Base-by-base conservation (phyloP, 92 coral and sea anemone genomes). In the Diadumene lineata region DNA sequence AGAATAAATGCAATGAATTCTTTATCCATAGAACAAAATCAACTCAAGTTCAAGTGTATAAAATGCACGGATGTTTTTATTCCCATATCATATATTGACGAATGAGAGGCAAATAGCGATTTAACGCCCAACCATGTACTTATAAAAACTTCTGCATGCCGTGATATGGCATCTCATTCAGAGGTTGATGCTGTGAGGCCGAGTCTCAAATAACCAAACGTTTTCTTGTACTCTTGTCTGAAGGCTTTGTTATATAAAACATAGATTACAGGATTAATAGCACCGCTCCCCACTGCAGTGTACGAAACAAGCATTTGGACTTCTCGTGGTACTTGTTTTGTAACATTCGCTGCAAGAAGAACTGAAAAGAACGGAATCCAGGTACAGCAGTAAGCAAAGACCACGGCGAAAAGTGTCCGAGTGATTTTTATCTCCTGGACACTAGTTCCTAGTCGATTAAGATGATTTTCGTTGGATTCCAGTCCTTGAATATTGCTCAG, bases 341-440 rank as follows among this genome's bases (percentile, higher is more conserved):
- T 0, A 0, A 28, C 0, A 17, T 73, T 73, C 4, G 68, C 21
- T 1, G 56, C 13, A 15, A 73, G 27, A n/a, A 34, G 7, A 13
- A 73, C 78, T 19, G 43, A 15, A 6, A 61, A 34, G 22, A 73
- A 26, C 33, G 78, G 78, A 24, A 73, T 30, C 78, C 78, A 73
- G 15, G 68, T 60, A 10, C 23, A 34, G 25, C 2, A 22, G 27
- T 33, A 73, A 0, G 51, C 78, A 38, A 73, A 27, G 21, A 73
- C 15, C 0, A 73, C 78, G 7, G 78, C 78, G 44, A 73, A 73
- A 17, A 73, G 53, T 23, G 78, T 61, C 78, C 78, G 60, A 31
- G 78, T 73, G 78, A 73, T 16, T 51, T 73, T 57, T 18, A 73
- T 73, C 43, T 73, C 78, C 34, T 58, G 55, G 44, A 56, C 66